Evolutionary conservation across 2,888 invertebrate genomes (phyloP).

Genomic region (Lamellibrachia satsuma): DNA sequence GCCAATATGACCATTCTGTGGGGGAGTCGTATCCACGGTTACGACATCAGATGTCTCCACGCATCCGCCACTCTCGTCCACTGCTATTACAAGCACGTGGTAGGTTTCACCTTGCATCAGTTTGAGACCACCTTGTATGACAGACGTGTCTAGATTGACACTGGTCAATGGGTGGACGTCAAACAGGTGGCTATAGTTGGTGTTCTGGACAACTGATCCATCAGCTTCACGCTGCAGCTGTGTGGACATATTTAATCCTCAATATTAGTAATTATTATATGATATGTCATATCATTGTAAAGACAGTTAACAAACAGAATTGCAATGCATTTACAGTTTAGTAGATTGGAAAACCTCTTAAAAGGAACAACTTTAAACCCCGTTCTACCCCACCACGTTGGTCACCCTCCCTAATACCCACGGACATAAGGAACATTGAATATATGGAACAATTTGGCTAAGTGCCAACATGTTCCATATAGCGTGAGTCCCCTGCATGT

Average conservation of each 20-base stretch:
- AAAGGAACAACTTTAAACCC: no score
- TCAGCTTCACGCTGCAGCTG: neutral
- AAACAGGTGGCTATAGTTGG: neutral
- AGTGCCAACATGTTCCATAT: no score
- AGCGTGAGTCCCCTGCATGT: no score
- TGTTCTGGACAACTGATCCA: neutral
- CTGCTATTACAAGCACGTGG: conserved; percentile 34
- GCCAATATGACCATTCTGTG: conserved; percentile 36
- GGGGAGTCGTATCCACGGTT: conserved; percentile 43
- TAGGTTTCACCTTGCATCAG: neutral
- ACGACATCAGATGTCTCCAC: conserved; percentile 40
- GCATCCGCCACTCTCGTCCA: conserved; percentile 47
- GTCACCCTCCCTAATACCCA: no score
- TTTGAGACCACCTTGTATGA: neutral
- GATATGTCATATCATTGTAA: neutral
- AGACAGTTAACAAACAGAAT: neutral
- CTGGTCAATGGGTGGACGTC: neutral
- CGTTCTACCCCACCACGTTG: no score
- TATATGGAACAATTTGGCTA: no score
- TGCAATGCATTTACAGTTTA: neutral
- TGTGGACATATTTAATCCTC: neutral
- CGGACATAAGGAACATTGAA: no score
- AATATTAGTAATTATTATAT: neutral
- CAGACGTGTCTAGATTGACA: neutral
- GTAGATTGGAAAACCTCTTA: no score